These are phyloP conservation scores for Caenorhabditis sp. DNA, from an alignment of 2,888 invertebrate species.

Conservation along the genomic window DNA sequence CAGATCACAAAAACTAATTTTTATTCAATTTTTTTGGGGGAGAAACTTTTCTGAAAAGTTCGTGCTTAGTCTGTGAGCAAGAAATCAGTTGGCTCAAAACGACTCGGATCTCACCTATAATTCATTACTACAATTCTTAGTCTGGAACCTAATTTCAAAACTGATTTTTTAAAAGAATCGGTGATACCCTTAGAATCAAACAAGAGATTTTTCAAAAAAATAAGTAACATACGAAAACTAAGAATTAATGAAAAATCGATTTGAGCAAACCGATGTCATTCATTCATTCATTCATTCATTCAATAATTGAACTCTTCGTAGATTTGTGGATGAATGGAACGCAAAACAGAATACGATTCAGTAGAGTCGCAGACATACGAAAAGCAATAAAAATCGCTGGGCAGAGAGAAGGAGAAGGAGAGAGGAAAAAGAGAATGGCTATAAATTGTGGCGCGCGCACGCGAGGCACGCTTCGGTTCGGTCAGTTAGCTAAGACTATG, in stretches of 20 bases:
- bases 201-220: too few species aligned
- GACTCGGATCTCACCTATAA: too few species aligned
- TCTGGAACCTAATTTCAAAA: too few species aligned
- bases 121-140: too few species aligned
- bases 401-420: background rate
- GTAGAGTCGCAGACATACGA: constrained; percentile 21
- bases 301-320: background rate
- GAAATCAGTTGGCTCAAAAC: too few species aligned
- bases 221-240: too few species aligned
- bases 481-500: background rate
- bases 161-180: too few species aligned
- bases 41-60: too few species aligned
- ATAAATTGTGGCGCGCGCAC: constrained; percentile 43
- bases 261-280: background rate
- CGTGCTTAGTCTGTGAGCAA: too few species aligned
- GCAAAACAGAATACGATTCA: constrained; percentile 16
- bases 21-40: too few species aligned
- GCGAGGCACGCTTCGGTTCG: background rate
- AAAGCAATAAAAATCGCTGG: constrained; percentile 41
- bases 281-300: background rate
- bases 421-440: constrained; percentile 28
- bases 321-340: constrained; percentile 6
- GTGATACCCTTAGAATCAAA: too few species aligned
- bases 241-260: background rate
- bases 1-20: too few species aligned